Base-by-base conservation (phyloP, 2,797 vertebrate species). In the Helostoma temminkii region DNA sequence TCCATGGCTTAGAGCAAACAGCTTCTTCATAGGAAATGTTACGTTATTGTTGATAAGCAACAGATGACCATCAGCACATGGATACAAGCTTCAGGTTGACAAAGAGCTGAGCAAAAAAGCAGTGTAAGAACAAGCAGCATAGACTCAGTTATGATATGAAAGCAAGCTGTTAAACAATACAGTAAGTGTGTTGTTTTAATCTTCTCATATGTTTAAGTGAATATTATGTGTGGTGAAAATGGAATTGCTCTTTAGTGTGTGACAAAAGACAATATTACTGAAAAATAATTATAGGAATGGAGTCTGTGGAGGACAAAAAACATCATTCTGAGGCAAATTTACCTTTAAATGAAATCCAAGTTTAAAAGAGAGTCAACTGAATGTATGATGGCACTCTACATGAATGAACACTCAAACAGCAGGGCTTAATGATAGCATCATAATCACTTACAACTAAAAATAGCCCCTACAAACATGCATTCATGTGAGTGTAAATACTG, bases 141-240 rank as follows among this genome's bases (percentile, higher is more conserved):
- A 82, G 82, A 85, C 80, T 74, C 32, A 80, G 82, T 78, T 83
- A 80, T 32, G 71, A 85, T 78, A 81, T 1, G 25, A 71, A 79
- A 58, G 50, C 45, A 64, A 46, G 42, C 56, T 58, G 80, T 67
- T 65, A 57, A 64, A n/a, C n/a, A n/a, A 25, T 28, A 47, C 15
- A 39, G 15, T 36, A 14, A 73, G 71, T 2, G 2, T 59, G 65
- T 30, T 4, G 34, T 58, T 81, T 19, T 53, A 11, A 57, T 50
- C 19, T 55, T 42, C 37, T 63, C 50, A 26, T 12, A 9, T 39
- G 19, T 54, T 54, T 46, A 26, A 30, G 36, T 45, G 34, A 52
- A 52, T 28, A n/a, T 46, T 5, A 46, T 52, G 14, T 37, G 49
- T 21, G n/a, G 2, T 37, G 26, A 24, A 61, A 50, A 66, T 11